A percentile compares a stretch with the other conserved stretches of the same genome.
Evolutionary conservation across 2,888 invertebrate species (phyloP).

Genomic region (Drymonia ruficornis): DNA sequence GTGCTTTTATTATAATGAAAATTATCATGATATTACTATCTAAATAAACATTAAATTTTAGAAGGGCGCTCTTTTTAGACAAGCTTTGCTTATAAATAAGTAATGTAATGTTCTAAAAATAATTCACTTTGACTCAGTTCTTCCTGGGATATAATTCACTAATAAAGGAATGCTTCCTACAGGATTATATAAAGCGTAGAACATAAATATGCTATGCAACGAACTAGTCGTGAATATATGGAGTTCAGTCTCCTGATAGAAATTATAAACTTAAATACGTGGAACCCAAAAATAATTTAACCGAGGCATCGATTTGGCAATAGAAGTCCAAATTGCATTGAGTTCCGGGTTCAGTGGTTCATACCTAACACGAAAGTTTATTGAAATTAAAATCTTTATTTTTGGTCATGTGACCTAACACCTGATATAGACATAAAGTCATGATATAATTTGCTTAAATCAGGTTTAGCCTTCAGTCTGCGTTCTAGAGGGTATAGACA

Average conservation of each 20-base stretch:
- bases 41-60: conserved; percentile 29
- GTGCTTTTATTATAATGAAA: too few relatives aligned
- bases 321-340: too few relatives aligned
- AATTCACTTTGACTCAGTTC: conserved; percentile 27
- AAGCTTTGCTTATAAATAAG: conserved; percentile 16
- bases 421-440: too few relatives aligned
- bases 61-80: conserved; percentile 15
- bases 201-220: conserved; percentile 14
- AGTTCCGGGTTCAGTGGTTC: too few relatives aligned
- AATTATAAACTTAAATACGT: conserved; percentile 27
- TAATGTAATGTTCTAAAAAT: too few relatives aligned
- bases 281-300: conserved; percentile 30
- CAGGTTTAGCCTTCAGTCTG: too few relatives aligned
- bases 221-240: conserved; percentile 30
- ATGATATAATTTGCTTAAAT: too few relatives aligned
- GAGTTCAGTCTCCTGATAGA: conserved; percentile 19
- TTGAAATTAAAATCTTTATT: too few relatives aligned
- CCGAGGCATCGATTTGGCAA: conserved; percentile 16
- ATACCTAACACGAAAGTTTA: too few relatives aligned
- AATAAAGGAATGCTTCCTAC: conserved; percentile 7
- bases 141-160: not conserved
- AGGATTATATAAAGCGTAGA: conserved; percentile 24
- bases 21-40: too few relatives aligned
- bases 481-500: conserved; percentile 25
- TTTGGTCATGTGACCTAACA: too few relatives aligned